Conservation (phyloP, 2,797 vertebrate genomes). For the Galago senegalensis region DNA sequence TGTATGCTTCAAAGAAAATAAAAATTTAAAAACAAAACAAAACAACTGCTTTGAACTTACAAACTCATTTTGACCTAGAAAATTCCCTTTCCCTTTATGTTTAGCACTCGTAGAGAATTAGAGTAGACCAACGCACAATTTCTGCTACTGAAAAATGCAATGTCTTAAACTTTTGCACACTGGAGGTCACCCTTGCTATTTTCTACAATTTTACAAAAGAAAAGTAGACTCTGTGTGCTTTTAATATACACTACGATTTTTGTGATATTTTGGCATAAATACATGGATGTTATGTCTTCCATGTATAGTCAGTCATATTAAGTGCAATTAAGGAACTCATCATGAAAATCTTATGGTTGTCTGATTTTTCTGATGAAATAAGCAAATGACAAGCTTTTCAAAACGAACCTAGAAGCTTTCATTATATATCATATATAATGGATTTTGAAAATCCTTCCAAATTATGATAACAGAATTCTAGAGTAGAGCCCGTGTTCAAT, state of each 20-base stretch:
- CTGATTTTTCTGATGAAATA: slow-evolving; percentile 74
- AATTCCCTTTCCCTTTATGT: slow-evolving; percentile 21
- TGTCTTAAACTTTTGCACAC: slow-evolving; percentile 90
- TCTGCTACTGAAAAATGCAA: slow-evolving; percentile 71
- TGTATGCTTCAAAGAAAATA: slow-evolving; percentile 61
- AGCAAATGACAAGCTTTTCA: slow-evolving; percentile 75
- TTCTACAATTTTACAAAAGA: slow-evolving; percentile 81
- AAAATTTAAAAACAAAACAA: slow-evolving; percentile 42
- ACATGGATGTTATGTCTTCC: slow-evolving; percentile 69
- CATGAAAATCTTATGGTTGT: slow-evolving; percentile 82
- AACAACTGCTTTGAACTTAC: slow-evolving; percentile 63
- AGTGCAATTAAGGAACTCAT: slow-evolving; percentile 54
- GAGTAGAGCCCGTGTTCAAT: slow-evolving; percentile 61
- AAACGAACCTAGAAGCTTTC: slow-evolving; percentile 68
- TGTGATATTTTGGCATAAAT: slow-evolving; percentile 63
- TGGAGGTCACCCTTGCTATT: slow-evolving; percentile 92
- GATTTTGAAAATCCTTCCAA: slow-evolving; percentile 79
- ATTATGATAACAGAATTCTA: slow-evolving; percentile 69
- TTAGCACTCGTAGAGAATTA: slow-evolving; percentile 55
- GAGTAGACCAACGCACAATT: slow-evolving; percentile 68
- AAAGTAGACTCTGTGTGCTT: slow-evolving; percentile 64
- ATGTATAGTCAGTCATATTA: slow-evolving; percentile 65
- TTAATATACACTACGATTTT: slow-evolving; percentile 20
- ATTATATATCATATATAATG: slow-evolving; percentile 66
- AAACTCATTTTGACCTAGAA: slow-evolving; percentile 71